These are phyloP conservation scores for Hyperopisus bebe DNA, from an alignment of 2,113 vertebrate genomes.

Conservation along the genomic window DNA sequence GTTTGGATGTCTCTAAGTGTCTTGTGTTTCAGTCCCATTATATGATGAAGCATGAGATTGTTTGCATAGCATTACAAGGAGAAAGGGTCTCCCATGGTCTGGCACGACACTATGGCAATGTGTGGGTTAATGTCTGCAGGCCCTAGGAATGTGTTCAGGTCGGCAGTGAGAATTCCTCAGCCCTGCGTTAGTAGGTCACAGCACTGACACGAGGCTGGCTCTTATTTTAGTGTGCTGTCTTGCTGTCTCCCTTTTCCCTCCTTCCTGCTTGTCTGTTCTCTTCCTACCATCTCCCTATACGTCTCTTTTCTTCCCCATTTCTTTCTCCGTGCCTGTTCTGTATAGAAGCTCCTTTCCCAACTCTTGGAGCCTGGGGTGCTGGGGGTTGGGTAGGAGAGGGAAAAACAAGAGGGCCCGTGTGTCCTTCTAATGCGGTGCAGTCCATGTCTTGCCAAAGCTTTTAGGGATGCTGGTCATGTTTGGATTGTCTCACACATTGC, in stretches of 20 bases:
- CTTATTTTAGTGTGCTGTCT: constrained; percentile 41
- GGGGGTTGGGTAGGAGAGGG: constrained; percentile 40
- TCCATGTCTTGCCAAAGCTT: neutral
- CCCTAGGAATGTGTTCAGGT: constrained; percentile 60
- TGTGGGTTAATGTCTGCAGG: constrained; percentile 61
- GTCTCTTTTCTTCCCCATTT: neutral
- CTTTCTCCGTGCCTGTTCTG: neutral
- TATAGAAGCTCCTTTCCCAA: constrained; percentile 20
- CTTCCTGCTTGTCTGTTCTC: constrained; percentile 20
- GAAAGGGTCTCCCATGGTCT: neutral
- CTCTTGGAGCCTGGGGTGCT: constrained; percentile 38
- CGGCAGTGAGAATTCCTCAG: constrained; percentile 61
- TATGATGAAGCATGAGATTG: neutral
- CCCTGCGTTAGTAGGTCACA: constrained; percentile 62
- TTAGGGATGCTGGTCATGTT: constrained; percentile 17
- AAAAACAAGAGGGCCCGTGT: constrained; percentile 26
- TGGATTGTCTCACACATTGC: constrained; percentile 39
- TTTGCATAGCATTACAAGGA: neutral
- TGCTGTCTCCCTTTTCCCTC: constrained; percentile 31
- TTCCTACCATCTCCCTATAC: neutral
- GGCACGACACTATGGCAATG: constrained; percentile 30
- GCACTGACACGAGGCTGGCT: constrained; percentile 39
- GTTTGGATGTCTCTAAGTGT: neutral
- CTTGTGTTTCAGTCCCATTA: neutral
- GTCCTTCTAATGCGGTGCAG: neutral